Evolutionary conservation across 2,113 vertebrate species (phyloP), one percentile per base, ranked within the genome.

Genomic region (Lanius collurio): DNA sequence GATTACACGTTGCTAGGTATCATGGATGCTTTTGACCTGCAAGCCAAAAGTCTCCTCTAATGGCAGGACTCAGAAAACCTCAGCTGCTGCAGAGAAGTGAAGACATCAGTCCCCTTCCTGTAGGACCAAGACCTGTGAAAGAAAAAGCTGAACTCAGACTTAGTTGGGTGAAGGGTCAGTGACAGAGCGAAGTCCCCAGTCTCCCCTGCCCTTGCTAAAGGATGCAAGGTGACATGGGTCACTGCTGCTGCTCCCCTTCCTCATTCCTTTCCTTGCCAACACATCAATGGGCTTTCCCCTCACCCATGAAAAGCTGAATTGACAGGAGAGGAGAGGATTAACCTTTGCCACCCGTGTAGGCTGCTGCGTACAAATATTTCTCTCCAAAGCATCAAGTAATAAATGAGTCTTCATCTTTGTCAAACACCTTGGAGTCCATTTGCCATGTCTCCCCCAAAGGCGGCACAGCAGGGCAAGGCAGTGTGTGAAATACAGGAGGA

Each of bases 401-500:
- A 92, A 96, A 92, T 74, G 86, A 93, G 86, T 85, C 91, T 96
- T 95, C 95, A 90, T 95, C 94, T 93, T 95, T 95, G 90, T 96
- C 97, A 90, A 95, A 93, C 89, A 91, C 85, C 95, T 89, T 74
- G 80, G 79, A 94, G 87, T 88, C 87, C 89, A 89, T 94, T 90
- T 90, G 89, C 91, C 63, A 49, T 79, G 77, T 89, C 56, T 94
- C 63, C 93, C 93, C 93, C 60, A 91, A 93, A 91, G 91, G 89
- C 94, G 96, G 90, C 88, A 30, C 91, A 71, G 70, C 11, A 0
- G 90, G 91, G 83, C 83, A 67, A 93, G 77, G 89, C 84, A 79
- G 63, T 71, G 39, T 96, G 86, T 94, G 87, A 94, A 97, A 95
- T 88, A 85, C 91, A 92, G 83, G 60, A 93, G 83, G 71, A 69